Evolutionary conservation across 2,797 vertebrate genomes (phyloP).

Genomic region (Anguilla obscura): DNA sequence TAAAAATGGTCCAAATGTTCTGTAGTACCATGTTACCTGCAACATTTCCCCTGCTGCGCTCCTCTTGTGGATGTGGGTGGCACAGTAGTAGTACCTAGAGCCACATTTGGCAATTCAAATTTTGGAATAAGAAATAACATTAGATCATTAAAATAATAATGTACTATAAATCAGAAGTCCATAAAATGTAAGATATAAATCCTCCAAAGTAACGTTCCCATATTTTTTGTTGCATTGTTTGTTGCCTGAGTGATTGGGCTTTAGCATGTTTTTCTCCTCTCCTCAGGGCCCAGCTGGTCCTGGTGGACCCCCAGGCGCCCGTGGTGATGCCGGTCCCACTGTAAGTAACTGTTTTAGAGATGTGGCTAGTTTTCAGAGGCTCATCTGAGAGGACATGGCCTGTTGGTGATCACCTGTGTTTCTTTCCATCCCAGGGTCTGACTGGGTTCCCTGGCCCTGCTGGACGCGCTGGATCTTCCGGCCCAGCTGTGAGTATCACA

Average conservation of each 20-base stretch:
- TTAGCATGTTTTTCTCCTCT: slow-evolving; percentile 8
- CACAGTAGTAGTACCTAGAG: no score
- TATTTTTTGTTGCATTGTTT: not conserved
- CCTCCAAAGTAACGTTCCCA: not conserved
- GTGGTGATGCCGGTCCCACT: slow-evolving; percentile 87
- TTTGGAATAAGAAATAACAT: no score
- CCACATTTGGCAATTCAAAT: no score
- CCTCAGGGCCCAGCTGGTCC: slow-evolving; percentile 85
- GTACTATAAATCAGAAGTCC: not conserved
- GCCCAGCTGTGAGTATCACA: slow-evolving; percentile 85
- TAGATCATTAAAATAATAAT: not conserved
- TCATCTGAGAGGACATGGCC: slow-evolving; percentile 14
- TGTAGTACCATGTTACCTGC: not conserved
- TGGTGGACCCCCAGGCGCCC: slow-evolving; percentile 82
- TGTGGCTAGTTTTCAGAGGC: not conserved
- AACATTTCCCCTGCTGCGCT: not conserved
- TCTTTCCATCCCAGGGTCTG: slow-evolving; percentile 76
- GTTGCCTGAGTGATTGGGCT: not conserved
- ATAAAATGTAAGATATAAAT: not conserved
- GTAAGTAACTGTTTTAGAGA: slow-evolving; percentile 74
- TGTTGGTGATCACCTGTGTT: slow-evolving; percentile 32
- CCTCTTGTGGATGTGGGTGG: no score
- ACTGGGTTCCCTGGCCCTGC: slow-evolving; percentile 95
- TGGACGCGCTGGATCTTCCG: slow-evolving; percentile 86
- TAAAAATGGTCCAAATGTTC: not conserved